These are phyloP conservation scores for Gymnorhina tibicen DNA, from an alignment of 2,113 vertebrate genomes.

Conservation along the genomic window DNA sequence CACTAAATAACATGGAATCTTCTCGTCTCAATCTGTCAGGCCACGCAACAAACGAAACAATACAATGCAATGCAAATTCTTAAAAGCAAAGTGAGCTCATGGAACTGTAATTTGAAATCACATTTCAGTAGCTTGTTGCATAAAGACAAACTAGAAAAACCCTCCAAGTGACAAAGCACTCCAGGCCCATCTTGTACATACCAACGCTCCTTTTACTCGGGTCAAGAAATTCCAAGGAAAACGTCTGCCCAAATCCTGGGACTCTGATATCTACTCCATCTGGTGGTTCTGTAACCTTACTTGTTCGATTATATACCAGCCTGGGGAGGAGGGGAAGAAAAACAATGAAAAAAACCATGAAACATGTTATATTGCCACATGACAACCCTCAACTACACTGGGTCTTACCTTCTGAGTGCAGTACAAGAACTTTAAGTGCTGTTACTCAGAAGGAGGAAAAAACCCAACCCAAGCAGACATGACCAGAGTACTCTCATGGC, in stretches of 20 bases:
- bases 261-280: conserved; percentile 88
- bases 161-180: background rate
- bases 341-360: background rate
- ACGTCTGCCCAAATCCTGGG: conserved; percentile 92
- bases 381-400: background rate
- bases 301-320: conserved; percentile 89
- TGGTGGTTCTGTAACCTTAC: conserved; percentile 78
- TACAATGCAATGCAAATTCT: background rate
- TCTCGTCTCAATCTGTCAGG: background rate
- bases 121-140: background rate
- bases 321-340: conserved; percentile 48
- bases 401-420: background rate
- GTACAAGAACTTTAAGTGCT: conserved; percentile 22
- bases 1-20: background rate
- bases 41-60: background rate
- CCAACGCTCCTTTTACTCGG: conserved; percentile 89
- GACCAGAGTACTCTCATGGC: background rate
- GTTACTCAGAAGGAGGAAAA: background rate
- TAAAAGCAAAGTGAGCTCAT: background rate
- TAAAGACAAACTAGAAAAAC: background rate
- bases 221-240: conserved; percentile 91
- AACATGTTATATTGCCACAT: background rate
- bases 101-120: background rate
- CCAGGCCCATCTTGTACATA: conserved; percentile 67
- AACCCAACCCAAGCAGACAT: background rate